A percentile compares a stretch with the other conserved stretches of the same genome.
phyloP scores from a whole-genome alignment of 2,797 vertebrate species.

The Paguma larvata region DNA sequence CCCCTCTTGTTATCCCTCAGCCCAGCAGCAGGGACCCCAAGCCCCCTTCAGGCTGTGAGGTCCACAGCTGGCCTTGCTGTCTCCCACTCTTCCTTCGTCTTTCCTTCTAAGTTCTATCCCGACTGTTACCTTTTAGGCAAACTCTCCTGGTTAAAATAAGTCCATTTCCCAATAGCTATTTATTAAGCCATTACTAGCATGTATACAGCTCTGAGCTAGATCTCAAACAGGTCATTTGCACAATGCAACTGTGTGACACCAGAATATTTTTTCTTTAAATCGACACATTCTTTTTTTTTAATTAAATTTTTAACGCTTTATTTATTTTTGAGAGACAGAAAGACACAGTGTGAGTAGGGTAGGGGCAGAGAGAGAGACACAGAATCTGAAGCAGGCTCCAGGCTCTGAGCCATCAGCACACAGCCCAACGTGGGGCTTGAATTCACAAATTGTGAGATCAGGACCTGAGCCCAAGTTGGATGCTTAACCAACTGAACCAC shows the following conservation, averaged over 20 bases:
- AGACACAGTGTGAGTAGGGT: too few species aligned
- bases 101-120: not conserved
- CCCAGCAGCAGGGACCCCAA: not conserved
- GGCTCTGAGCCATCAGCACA: too few species aligned
- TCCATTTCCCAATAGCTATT: not conserved
- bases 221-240: not conserved
- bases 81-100: not conserved
- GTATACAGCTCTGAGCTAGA: not conserved
- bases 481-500: too few species aligned
- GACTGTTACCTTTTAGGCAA: not conserved
- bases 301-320: too few species aligned
- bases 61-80: not conserved
- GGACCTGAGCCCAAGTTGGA: too few species aligned
- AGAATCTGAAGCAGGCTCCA: too few species aligned
- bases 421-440: too few species aligned
- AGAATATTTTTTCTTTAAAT: not conserved
- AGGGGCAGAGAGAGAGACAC: too few species aligned
- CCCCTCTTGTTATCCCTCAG: not conserved
- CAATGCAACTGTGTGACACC: not conserved
- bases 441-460: too few species aligned
- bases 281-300: not conserved
- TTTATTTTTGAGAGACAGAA: too few species aligned
- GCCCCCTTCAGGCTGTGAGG: not conserved
- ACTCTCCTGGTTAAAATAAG: not conserved
- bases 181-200: not conserved